A percentile compares a stretch with the other conserved stretches of the same genome.
Conservation (phyloP, 2,888 invertebrate genomes). For the Napeogenes inachia region DNA sequence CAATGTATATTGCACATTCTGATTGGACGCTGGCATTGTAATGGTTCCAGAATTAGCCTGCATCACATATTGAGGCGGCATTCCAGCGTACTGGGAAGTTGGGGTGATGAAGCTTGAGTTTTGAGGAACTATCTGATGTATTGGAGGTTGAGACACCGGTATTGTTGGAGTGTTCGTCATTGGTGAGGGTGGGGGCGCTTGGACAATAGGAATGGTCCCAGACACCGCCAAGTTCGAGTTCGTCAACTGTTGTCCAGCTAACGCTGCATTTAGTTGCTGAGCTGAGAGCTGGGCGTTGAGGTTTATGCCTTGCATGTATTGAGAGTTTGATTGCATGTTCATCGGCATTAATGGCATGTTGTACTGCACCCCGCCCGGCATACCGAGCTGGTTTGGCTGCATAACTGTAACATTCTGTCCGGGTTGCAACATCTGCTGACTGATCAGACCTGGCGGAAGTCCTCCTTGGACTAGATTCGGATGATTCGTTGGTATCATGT, state of each 20-base stretch:
- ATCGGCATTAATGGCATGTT: conserved; percentile 67
- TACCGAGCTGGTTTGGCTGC: conserved; percentile 67
- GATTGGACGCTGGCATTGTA: conserved; percentile 51
- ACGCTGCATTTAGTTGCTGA: conserved; percentile 66
- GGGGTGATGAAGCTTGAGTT: conserved; percentile 58
- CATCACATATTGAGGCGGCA: conserved; percentile 67
- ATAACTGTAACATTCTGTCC: conserved; percentile 71
- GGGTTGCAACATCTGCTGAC: conserved; percentile 61
- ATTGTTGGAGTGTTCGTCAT: conserved; percentile 46
- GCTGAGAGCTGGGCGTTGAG: conserved; percentile 66
- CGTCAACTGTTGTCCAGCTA: conserved; percentile 58
- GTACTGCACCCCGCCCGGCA: conserved; percentile 65
- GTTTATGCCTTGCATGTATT: conserved; percentile 67
- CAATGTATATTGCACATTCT: conserved; percentile 58
- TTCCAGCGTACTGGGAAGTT: conserved; percentile 56
- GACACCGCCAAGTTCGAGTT: conserved; percentile 52
- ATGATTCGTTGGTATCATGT: conserved; percentile 70
- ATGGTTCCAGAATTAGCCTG: conserved; percentile 53
- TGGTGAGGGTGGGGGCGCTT: conserved; percentile 57
- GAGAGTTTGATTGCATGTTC: conserved; percentile 63
- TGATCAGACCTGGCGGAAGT: conserved; percentile 53
- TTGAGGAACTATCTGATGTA: conserved; percentile 60
- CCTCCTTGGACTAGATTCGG: conserved; percentile 57
- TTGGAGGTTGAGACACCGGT: conserved; percentile 51
- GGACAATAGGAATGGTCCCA: conserved; percentile 64